Conservation (phyloP, 2,113 vertebrate species). For the Eulemur macaco region DNA sequence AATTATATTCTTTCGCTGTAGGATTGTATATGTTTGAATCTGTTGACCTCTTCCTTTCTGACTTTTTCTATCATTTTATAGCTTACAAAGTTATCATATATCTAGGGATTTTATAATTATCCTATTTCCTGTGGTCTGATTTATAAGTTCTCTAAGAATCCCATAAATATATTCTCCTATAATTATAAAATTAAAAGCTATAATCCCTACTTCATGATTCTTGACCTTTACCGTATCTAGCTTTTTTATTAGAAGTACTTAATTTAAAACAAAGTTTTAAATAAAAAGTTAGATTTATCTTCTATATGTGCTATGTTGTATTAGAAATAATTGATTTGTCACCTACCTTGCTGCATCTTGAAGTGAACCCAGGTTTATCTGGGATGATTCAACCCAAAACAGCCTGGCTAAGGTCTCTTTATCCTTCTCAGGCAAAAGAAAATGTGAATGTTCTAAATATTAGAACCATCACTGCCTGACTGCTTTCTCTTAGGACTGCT, state of each 20-base stretch:
- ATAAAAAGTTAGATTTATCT: neutral
- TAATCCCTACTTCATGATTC: constrained; percentile 2
- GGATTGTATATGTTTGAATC: neutral
- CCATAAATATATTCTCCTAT: constrained; percentile 18
- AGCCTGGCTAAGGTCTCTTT: neutral
- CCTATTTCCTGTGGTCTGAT: neutral
- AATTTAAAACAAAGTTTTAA: constrained; percentile 18
- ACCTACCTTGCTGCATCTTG: neutral
- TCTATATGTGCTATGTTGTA: neutral
- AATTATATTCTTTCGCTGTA: neutral
- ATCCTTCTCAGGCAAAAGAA: constrained; percentile 13
- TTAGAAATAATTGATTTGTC: neutral
- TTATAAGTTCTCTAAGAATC: neutral
- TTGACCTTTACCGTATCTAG: neutral
- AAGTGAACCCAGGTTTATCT: constrained; percentile 8
- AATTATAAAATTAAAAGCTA: neutral
- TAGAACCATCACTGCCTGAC: neutral
- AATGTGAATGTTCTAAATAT: neutral
- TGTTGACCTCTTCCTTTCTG: constrained; percentile 30
- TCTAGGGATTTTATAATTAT: neutral
- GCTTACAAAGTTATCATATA: constrained; percentile 2
- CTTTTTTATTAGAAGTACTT: neutral
- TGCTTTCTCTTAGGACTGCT: neutral
- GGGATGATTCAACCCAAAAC: neutral
- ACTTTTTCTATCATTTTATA: neutral